Base-by-base conservation (phyloP, 2,888 invertebrate species). In the Acanthoscelides obtectus region DNA sequence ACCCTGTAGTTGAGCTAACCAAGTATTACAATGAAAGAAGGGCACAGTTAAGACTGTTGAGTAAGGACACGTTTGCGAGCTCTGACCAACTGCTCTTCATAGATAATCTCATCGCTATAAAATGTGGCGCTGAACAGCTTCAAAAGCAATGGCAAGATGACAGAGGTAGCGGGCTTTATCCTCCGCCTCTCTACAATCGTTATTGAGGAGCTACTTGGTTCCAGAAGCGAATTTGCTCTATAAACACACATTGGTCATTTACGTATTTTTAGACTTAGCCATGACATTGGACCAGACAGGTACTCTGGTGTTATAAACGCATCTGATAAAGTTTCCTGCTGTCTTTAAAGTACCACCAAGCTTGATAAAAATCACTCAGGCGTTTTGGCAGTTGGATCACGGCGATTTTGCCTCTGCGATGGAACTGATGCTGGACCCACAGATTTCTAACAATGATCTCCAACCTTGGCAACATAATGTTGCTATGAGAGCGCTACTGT, bases 301-400 rank as follows among this genome's bases (percentile, higher is more conserved):
- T n/a, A n/a, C n/a, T n/a, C n/a, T n/a, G n/a, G n/a, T n/a, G n/a
- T n/a, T n/a, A n/a, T n/a, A n/a, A n/a, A 90, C 92, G 66, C 89
- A 93, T 74, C 84, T 95, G 69, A 91, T 93, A 80, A 93, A 93
- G 81, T 96, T 94, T 84, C 93, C 94, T 0, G 91, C 92, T 0
- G 92, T 94, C 77, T 95, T 95, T 79, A 91, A 92, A 70, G 85
- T 96, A 3, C 91, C 91, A 71, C 90, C 92, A 20, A 91, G 93
- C 0, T 84, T 92, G 0, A 92, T 93, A 22, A 94, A 94, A 83
- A 89, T 94, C 0, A 92, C 94, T 0, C 94, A 95, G 80, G 95
- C 94, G 0, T 93, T 96, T 83, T 97, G 97, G 96, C 90, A 94
- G 77, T 87, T 97, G 19, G 97, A 97, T 85, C 95, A 95, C 81